These are phyloP conservation scores for Campylorhamphus procurvoides DNA, from an alignment of 2,113 vertebrate genomes.

Conservation along the genomic window DNA sequence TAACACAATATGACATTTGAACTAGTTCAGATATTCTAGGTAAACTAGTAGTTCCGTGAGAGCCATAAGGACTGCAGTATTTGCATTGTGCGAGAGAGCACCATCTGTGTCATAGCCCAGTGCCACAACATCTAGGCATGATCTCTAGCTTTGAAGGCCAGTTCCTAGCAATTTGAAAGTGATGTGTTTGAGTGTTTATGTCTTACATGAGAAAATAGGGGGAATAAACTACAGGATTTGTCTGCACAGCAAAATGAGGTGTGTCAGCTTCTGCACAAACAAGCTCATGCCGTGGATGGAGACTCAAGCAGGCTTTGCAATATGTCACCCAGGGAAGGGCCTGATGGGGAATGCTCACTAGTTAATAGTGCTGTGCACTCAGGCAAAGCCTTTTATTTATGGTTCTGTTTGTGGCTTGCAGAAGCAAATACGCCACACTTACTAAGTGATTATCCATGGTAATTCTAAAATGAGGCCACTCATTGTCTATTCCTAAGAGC, in stretches of 20 bases:
- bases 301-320: neutral
- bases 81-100: neutral
- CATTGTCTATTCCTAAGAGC: neutral
- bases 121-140: neutral
- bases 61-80: neutral
- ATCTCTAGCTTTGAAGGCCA: neutral
- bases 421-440: neutral
- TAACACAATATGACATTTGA: neutral
- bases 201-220: neutral
- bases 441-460: neutral
- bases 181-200: neutral
- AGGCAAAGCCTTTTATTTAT: neutral
- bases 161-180: neutral
- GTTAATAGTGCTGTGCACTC: fast-evolving
- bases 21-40: neutral
- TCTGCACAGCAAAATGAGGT: neutral
- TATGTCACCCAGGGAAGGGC: neutral
- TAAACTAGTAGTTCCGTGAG: neutral
- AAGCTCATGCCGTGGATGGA: neutral
- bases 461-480: neutral
- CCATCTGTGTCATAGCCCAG: neutral
- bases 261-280: neutral
- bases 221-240: neutral
- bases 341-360: neutral
- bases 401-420: neutral